A percentile compares a stretch with the other conserved stretches of the same genome.
Conservation (phyloP, 2,113 vertebrate genomes). For the Eubucco bourcierii region DNA sequence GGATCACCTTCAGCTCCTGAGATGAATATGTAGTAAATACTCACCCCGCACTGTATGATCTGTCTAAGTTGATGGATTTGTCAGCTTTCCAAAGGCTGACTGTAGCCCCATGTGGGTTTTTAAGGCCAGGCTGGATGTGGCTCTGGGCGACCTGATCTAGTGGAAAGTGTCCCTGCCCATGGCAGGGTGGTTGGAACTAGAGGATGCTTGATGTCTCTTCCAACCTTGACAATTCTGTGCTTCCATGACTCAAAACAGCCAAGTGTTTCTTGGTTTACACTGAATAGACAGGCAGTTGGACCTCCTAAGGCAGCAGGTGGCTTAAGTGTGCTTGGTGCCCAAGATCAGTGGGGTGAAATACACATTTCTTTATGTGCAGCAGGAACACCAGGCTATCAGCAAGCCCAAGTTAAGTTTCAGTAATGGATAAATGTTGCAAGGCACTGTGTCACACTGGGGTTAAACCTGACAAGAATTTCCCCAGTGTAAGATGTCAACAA, state of each 20-base stretch:
- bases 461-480: constrained; percentile 37
- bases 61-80: not conserved
- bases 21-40: not conserved
- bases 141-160: too few relatives aligned
- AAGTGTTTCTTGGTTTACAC: not conserved
- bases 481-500: not conserved
- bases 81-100: not conserved
- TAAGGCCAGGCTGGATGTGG: too few relatives aligned
- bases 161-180: too few relatives aligned
- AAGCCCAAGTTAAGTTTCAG: constrained; percentile 21
- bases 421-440: constrained; percentile 22
- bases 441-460: constrained; percentile 15
- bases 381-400: constrained; percentile 10
- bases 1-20: not conserved
- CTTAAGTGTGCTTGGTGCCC: not conserved
- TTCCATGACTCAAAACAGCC: not conserved
- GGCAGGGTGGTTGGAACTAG: too few relatives aligned
- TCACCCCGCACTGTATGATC: not conserved
- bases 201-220: too few relatives aligned
- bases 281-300: not conserved
- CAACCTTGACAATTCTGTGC: too few relatives aligned
- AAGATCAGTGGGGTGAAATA: constrained; percentile 17
- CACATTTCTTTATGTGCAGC: not conserved
- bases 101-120: not conserved
- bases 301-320: not conserved